Evolutionary conservation across 1,140 invertebrate genomes (phyloP).

Genomic region (Brachionus rubens): DNA sequence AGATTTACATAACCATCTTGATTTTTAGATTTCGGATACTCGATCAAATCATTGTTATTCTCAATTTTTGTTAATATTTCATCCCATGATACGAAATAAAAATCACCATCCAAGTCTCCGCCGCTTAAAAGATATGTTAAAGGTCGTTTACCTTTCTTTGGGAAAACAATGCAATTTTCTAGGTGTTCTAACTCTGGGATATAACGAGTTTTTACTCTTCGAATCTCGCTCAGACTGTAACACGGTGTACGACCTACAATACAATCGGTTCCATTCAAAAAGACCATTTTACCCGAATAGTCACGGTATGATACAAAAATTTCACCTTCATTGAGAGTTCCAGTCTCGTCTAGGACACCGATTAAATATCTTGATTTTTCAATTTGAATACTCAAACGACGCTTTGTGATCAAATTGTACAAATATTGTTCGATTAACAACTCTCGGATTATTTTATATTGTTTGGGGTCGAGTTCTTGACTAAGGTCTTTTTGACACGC

Average conservation of each 20-base stretch:
- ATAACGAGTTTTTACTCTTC: constrained; percentile 57
- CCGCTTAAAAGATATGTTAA: constrained; percentile 62
- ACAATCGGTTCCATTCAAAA: neutral
- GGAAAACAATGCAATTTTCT: constrained; percentile 60
- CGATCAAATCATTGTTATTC: neutral
- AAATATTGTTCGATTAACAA: neutral
- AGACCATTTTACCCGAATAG: neutral
- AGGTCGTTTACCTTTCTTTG: constrained; percentile 55
- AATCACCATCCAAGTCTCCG: constrained; percentile 60
- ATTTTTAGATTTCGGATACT: neutral
- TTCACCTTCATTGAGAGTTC: neutral
- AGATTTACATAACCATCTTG: neutral
- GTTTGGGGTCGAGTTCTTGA: neutral
- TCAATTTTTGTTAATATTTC: constrained; percentile 3
- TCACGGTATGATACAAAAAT: constrained; percentile 16
- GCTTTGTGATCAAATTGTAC: neutral
- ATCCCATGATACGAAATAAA: constrained; percentile 59
- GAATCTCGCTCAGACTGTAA: constrained; percentile 59
- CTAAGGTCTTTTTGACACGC: constrained; percentile 8
- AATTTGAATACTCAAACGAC: neutral
- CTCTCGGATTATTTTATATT: constrained; percentile 26
- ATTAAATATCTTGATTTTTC: constrained; percentile 21
- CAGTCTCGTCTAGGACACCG: constrained; percentile 1
- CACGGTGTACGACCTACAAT: constrained; percentile 59
- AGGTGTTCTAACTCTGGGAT: constrained; percentile 54